phyloP scores from a whole-genome alignment of 2,113 vertebrate species.

The Phrynosoma blainvillii region DNA sequence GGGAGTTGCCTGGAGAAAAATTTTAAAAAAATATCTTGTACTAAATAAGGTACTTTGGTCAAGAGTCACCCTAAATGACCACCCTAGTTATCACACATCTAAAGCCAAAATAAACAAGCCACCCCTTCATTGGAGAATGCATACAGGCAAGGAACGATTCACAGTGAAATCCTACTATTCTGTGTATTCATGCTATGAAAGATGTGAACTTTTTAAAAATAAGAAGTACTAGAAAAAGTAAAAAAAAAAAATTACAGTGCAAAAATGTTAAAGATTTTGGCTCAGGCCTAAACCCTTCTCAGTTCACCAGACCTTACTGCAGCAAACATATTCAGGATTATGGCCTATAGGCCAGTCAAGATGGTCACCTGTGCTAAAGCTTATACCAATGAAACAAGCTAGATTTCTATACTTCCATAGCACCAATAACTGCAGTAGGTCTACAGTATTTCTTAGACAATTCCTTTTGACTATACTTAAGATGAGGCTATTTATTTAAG shows the following conservation, averaged over 20 bases:
- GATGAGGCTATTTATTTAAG: too few relatives aligned
- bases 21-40: slow-evolving; percentile 57
- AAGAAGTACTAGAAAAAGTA: not conserved
- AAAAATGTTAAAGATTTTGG: not conserved
- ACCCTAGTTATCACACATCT: slow-evolving; percentile 61
- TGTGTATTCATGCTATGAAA: slow-evolving; percentile 33
- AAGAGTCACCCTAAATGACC: slow-evolving; percentile 66
- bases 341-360: not conserved
- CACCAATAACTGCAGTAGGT: too few relatives aligned
- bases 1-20: slow-evolving; percentile 63
- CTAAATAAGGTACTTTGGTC: slow-evolving; percentile 66
- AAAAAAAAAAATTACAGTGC: not conserved
- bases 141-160: slow-evolving; percentile 42
- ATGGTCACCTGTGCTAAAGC: not conserved
- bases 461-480: too few relatives aligned
- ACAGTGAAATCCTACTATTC: slow-evolving; percentile 56
- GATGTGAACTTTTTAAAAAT: slow-evolving; percentile 14
- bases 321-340: not conserved
- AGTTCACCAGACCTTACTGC: too few relatives aligned
- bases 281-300: too few relatives aligned
- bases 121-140: slow-evolving; percentile 59
- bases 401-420: too few relatives aligned
- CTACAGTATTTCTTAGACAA: too few relatives aligned
- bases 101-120: slow-evolving; percentile 66
- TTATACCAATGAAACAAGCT: not conserved